Conservation (phyloP, 2,113 vertebrate species). For the Coracopsis vasa region DNA sequence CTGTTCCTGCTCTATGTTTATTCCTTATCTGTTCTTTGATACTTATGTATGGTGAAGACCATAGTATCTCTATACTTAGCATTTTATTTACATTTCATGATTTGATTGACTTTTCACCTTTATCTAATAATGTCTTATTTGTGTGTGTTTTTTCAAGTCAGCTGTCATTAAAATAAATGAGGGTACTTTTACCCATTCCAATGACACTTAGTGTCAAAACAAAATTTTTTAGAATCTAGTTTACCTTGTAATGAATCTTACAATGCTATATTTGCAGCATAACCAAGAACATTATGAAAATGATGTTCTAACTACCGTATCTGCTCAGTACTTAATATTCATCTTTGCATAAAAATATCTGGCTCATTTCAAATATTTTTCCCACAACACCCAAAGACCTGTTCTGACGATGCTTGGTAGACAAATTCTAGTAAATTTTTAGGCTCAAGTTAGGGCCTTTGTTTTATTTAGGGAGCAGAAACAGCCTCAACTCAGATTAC, state of each 20-base stretch:
- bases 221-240: constrained; percentile 52
- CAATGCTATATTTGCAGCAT: constrained; percentile 46
- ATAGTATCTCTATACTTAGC: background rate
- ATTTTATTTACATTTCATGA: background rate
- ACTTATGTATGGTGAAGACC: background rate
- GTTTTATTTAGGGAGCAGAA: background rate
- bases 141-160: background rate
- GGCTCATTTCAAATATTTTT: background rate
- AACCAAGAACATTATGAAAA: constrained; percentile 59
- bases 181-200: constrained; percentile 37
- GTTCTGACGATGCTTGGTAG: background rate
- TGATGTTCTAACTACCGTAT: constrained; percentile 30
- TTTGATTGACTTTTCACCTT: constrained; percentile 9
- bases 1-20: background rate
- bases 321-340: constrained; percentile 49
- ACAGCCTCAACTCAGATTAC: background rate
- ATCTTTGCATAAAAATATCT: constrained; percentile 14
- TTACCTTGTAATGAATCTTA: constrained; percentile 55
- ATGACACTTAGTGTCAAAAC: constrained; percentile 64
- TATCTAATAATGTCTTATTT: background rate
- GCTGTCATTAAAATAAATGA: constrained; percentile 43
- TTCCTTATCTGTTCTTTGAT: background rate
- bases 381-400: background rate
- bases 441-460: background rate
- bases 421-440: background rate